Conservation (phyloP, 2,113 vertebrate genomes). For the Psammodynastes pulverulentus region DNA sequence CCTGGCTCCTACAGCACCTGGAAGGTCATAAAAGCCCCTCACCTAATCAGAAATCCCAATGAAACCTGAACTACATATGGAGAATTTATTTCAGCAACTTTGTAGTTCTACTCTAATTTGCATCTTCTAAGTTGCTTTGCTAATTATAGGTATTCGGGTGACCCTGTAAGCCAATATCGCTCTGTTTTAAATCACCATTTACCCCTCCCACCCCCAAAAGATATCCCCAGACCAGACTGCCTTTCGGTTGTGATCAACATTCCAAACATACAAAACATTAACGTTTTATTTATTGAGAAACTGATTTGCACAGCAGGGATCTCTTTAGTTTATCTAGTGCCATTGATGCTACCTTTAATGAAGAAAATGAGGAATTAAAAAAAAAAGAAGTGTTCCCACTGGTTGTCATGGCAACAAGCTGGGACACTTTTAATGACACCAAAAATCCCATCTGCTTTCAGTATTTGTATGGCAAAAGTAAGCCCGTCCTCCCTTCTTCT, state of each 20-base stretch:
- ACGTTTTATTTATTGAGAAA: constrained; percentile 61
- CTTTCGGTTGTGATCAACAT: constrained; percentile 55
- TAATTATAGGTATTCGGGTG: constrained; percentile 11
- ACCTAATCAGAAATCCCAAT: background rate
- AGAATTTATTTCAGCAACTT: background rate
- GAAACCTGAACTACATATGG: background rate
- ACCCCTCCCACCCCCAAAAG: constrained; percentile 37
- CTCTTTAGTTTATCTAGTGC: constrained; percentile 61
- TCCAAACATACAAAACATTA: constrained; percentile 57
- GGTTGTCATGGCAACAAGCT: constrained; percentile 60
- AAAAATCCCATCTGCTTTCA: constrained; percentile 67
- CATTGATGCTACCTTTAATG: constrained; percentile 63
- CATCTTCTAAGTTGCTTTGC: background rate
- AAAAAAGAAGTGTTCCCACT: constrained; percentile 59
- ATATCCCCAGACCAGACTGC: constrained; percentile 40
- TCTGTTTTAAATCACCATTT: background rate
- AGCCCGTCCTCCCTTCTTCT: constrained; percentile 44
- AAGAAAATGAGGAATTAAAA: constrained; percentile 69
- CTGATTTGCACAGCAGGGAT: constrained; percentile 60
- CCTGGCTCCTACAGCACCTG: background rate
- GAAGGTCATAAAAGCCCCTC: background rate
- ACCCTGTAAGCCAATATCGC: constrained; percentile 6
- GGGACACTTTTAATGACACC: constrained; percentile 52
- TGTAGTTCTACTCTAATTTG: background rate
- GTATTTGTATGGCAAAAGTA: constrained; percentile 58